Evolutionary conservation across 2,797 vertebrate species (phyloP).

Genomic region (Crenichthys baileyi): DNA sequence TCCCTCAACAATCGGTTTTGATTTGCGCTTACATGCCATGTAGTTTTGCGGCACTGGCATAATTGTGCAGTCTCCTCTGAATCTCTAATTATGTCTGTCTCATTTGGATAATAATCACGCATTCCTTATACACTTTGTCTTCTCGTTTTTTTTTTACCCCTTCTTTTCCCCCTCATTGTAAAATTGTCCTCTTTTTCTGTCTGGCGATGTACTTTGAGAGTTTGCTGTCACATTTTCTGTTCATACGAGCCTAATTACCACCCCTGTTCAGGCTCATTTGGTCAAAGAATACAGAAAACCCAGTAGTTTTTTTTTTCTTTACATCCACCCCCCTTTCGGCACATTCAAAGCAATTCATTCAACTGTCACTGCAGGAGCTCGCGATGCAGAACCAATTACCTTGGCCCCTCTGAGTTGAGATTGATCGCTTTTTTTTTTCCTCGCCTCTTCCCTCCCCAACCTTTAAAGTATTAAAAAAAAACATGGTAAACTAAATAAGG

Average conservation of each 20-base stretch:
- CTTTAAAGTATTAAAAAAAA: constrained; percentile 78
- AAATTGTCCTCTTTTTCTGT: constrained; percentile 17
- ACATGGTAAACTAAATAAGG: constrained; percentile 84
- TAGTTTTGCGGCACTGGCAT: constrained; percentile 55
- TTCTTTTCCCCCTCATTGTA: constrained; percentile 33
- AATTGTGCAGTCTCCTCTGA: constrained; percentile 76
- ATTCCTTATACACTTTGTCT: constrained; percentile 69
- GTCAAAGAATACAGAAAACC: constrained; percentile 83
- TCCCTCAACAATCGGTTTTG: constrained; percentile 73
- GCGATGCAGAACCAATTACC: constrained; percentile 89
- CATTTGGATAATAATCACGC: constrained; percentile 77
- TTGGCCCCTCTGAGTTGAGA: constrained; percentile 82
- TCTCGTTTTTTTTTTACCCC: constrained; percentile 20
- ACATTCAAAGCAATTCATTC: constrained; percentile 87
- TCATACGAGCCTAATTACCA: constrained; percentile 85
- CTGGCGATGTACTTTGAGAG: constrained; percentile 76
- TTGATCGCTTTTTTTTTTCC: constrained; percentile 77
- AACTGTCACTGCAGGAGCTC: constrained; percentile 84
- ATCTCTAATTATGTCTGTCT: constrained; percentile 79
- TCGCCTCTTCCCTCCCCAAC: constrained; percentile 66
- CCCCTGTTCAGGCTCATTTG: constrained; percentile 87
- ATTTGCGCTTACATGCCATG: constrained; percentile 63
- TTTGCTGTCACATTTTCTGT: constrained; percentile 82
- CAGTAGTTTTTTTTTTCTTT: constrained; percentile 66
- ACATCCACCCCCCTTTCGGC: constrained; percentile 61